phyloP scores from a whole-genome alignment of 2,113 vertebrate genomes.

The Enhydra lutris region DNA sequence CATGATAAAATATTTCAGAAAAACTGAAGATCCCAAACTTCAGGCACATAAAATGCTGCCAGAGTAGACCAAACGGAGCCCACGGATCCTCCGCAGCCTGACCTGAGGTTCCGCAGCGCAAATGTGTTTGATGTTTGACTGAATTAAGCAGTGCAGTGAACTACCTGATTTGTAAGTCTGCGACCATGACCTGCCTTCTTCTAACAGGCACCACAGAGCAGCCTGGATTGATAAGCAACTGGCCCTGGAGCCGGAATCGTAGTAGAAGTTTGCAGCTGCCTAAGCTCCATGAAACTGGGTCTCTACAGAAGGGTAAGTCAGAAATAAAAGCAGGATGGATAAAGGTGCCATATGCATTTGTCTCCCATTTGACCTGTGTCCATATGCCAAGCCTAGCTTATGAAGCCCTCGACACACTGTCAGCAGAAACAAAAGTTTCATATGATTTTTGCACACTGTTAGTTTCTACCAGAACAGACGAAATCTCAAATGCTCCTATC shows the following conservation, averaged over 20 bases:
- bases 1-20: not conserved
- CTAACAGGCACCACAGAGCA: not conserved
- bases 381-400: not conserved
- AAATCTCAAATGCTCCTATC: not conserved
- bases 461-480: constrained; percentile 1
- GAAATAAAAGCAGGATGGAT: not conserved
- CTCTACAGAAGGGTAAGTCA: not conserved
- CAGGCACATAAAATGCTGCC: not conserved
- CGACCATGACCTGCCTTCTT: not conserved
- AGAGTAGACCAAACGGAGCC: not conserved
- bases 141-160: not conserved
- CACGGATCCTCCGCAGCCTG: not conserved
- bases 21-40: not conserved
- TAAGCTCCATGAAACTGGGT: not conserved
- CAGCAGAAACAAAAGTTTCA: not conserved
- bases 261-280: not conserved
- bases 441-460: not conserved
- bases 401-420: not conserved
- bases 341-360: not conserved
- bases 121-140: not conserved
- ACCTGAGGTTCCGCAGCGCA: not conserved
- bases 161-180: not conserved
- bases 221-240: not conserved
- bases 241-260: not conserved
- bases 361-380: not conserved